Base-by-base conservation (phyloP, 2,888 invertebrate genomes). In the Parnassius glacialis region DNA sequence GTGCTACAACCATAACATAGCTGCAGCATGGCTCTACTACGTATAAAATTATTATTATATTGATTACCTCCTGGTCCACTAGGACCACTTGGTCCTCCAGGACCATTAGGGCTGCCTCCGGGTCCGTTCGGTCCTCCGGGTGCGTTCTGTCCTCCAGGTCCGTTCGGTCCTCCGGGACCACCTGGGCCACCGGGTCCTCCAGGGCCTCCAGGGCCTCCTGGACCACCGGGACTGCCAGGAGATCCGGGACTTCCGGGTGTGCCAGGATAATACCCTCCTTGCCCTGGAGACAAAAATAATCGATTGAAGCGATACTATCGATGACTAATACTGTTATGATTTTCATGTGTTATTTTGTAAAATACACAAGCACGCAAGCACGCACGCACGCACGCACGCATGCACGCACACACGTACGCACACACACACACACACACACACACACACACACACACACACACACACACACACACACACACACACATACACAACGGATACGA, bases 111-210 rank as follows among this genome's bases (percentile, higher is more conserved):
- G 42, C 68, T 65, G 50, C 12, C 64, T 2, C 67, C 66, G 1
- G 72, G 67, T 62, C 71, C 57, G 25, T 79, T 78, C 25, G 84
- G 83, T 13, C 67, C 69, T 16, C 50, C 51, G 1, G 65, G 65
- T 41, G 67, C 67, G 50, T 62, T 65, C 41, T 75, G 71, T 13
- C 76, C 78, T 3, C 61, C 74, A 10, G 86, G 85, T 64, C 84
- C 87, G 13, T 63, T 61, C 9, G 68, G 67, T 10, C 68, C 69
- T 44, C 44, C 44, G 12, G 44, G 44, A 3, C 44, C 44, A 9
- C 10, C 10, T 5, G 44, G 44, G 2, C 44, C 44, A 9, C 44
- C 44, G 45, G 45, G 12, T n/a, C 45, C 25, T 5, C 25, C 25
- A 5, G 3, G 25, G 7, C 25, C 25, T 25, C 25, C 25, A 25